Conservation (phyloP, 2,113 vertebrate genomes). For the Myanophis thanlyinensis region DNA sequence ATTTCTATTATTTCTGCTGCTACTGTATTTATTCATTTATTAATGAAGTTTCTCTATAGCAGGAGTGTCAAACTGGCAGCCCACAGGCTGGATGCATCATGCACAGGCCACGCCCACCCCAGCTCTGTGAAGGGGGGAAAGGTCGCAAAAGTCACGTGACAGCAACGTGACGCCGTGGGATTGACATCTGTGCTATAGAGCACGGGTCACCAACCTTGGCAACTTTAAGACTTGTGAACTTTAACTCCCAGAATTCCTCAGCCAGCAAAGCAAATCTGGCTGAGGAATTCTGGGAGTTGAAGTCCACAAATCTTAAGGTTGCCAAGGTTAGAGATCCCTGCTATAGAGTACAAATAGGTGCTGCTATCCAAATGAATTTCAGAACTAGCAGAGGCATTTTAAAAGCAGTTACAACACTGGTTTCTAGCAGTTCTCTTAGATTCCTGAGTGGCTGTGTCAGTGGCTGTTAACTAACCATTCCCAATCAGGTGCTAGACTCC, state of each 20-base stretch:
- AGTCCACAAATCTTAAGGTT: too few species aligned
- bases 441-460: neutral
- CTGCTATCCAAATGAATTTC: neutral
- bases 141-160: accelerated
- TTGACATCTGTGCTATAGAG: neutral
- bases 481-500: neutral
- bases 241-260: too few species aligned
- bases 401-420: neutral
- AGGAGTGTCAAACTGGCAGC: neutral
- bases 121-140: too few species aligned
- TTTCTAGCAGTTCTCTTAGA: neutral
- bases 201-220: too few species aligned
- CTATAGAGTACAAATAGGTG: neutral
- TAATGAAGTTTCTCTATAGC: neutral
- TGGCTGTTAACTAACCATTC: neutral
- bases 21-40: neutral
- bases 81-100: too few species aligned
- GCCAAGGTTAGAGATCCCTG: too few species aligned
- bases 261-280: too few species aligned
- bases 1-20: neutral
- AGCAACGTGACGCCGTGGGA: too few species aligned
- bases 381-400: neutral
- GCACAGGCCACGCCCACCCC: too few species aligned
- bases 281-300: too few species aligned
- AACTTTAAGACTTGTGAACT: too few species aligned